phyloP scores from a whole-genome alignment of 2,797 vertebrate species.

The Halcyon smyrnensis region DNA sequence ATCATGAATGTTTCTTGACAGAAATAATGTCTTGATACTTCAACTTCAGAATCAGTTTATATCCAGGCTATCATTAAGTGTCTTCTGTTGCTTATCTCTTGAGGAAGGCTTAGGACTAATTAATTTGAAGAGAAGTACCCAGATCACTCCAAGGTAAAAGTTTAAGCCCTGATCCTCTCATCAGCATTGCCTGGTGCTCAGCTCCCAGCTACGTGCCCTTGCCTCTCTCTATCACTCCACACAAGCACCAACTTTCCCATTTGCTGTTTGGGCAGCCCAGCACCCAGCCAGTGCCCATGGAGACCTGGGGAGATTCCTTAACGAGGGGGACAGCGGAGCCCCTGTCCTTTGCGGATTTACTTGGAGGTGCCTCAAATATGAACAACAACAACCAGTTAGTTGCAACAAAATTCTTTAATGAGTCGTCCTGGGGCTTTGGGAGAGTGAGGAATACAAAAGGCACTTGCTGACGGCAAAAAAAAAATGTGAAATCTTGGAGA shows the following conservation, averaged over 20 bases:
- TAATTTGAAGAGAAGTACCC: neutral
- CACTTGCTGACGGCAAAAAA: neutral
- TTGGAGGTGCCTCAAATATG: neutral
- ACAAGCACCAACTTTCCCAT: neutral
- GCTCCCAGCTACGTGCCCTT: fast-evolving
- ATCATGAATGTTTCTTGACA: neutral
- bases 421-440: neutral
- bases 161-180: neutral
- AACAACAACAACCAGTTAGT: neutral
- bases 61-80: neutral
- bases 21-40: neutral
- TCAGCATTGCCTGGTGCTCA: neutral
- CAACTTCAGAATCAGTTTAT: neutral
- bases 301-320: neutral
- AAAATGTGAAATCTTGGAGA: neutral
- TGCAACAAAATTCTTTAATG: constrained; percentile 4
- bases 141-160: neutral
- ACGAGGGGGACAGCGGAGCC: neutral
- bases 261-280: neutral
- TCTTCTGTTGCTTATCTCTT: neutral
- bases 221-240: neutral
- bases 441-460: constrained; percentile 14
- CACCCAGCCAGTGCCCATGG: fast-evolving
- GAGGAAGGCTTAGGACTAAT: neutral
- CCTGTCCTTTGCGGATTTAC: neutral